Evolutionary conservation across 2,113 vertebrate genomes (phyloP).

Genomic region (Rana temporaria): DNA sequence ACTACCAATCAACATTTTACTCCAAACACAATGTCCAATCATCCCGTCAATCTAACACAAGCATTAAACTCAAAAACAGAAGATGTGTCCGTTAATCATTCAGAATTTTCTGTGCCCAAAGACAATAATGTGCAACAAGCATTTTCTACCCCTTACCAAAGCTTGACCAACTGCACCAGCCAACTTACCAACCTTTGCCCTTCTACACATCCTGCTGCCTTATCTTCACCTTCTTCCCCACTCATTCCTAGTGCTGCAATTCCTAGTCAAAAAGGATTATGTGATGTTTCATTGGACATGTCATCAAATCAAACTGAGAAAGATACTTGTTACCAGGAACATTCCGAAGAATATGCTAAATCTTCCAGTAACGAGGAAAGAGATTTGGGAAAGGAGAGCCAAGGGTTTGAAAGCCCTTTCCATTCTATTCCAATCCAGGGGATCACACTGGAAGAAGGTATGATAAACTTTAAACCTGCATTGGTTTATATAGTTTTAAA

Average conservation of each 20-base stretch:
- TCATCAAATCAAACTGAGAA: slow-evolving; percentile 59
- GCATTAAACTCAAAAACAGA: slow-evolving; percentile 13
- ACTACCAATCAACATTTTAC: slow-evolving; percentile 17
- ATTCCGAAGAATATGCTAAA: slow-evolving; percentile 61
- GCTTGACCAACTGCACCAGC: slow-evolving; percentile 62
- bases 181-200: slow-evolving; percentile 64
- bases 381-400: slow-evolving; percentile 61
- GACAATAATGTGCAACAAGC: slow-evolving; percentile 24
- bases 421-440: slow-evolving; percentile 71
- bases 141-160: slow-evolving; percentile 43
- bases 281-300: slow-evolving; percentile 56
- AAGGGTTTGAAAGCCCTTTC: slow-evolving; percentile 70
- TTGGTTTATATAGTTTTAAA: too few relatives aligned
- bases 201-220: slow-evolving; percentile 64
- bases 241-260: slow-evolving; percentile 51
- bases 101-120: slow-evolving; percentile 14
- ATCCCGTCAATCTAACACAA: slow-evolving; percentile 6
- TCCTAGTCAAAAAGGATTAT: slow-evolving; percentile 48
- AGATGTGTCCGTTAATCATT: slow-evolving; percentile 17
- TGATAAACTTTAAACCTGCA: not conserved
- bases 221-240: slow-evolving; percentile 62
- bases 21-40: not conserved
- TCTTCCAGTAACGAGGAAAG: slow-evolving; percentile 62
- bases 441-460: slow-evolving; percentile 76
- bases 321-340: slow-evolving; percentile 51